These are phyloP conservation scores for Pogonophryne albipinna DNA, from an alignment of 2,797 vertebrate species.

Conservation along the genomic window DNA sequence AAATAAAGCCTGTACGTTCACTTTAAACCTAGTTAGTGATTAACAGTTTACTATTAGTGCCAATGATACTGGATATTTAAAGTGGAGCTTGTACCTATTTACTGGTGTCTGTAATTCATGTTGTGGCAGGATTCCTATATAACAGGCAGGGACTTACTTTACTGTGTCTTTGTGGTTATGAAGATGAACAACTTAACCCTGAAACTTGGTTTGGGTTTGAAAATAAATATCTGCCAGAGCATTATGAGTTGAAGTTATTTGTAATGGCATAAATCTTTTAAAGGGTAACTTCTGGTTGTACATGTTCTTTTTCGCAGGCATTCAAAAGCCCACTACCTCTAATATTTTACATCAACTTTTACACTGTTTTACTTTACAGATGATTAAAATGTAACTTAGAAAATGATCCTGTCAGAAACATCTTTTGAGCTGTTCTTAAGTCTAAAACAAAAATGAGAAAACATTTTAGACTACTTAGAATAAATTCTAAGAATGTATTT, in stretches of 20 bases:
- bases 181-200: constrained; percentile 1
- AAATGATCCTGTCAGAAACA: too few species aligned
- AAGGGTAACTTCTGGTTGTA: background rate
- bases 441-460: too few species aligned
- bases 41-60: background rate
- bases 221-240: constrained; percentile 1
- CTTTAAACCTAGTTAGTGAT: background rate
- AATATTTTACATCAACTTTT: too few species aligned
- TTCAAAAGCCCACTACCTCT: background rate
- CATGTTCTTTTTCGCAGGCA: background rate
- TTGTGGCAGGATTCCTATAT: background rate
- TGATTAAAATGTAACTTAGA: too few species aligned
- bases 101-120: background rate
- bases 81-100: background rate
- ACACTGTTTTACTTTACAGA: background rate
- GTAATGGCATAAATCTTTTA: background rate
- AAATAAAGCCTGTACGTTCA: constrained; percentile 6
- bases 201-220: background rate
- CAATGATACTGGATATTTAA: background rate
- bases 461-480: too few species aligned
- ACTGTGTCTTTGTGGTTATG: background rate
- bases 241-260: background rate
- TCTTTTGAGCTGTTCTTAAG: too few species aligned
- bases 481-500: too few species aligned
- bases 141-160: background rate